Evolutionary conservation across 2,113 vertebrate species (phyloP), one percentile per base, ranked within the genome.

Genomic region (Melanostigma gelatinosum): DNA sequence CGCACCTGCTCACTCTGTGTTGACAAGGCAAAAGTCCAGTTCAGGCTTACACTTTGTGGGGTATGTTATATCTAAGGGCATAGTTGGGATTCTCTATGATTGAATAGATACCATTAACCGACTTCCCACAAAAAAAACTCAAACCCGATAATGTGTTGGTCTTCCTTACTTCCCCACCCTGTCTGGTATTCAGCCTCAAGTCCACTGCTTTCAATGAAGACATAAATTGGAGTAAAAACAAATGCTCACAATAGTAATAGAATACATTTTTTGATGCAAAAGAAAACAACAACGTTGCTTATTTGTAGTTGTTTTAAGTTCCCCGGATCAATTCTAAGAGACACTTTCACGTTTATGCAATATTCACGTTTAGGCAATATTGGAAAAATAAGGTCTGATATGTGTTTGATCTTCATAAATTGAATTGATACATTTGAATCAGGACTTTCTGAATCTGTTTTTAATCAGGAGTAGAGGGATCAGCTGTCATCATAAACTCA

Each of bases 11-110:
- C 67, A 8, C 55, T 57, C 55, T 50, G 8, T 66, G 69, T 48
- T 69, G 44, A 77, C 52, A 55, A 71, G 80, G 32, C 73, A 72
- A 80, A 88, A 50, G 65, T 88, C 77, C 73, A 78, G 38, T 32
- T 80, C 12, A 66, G 16, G 38, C 24, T 76, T 0, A 62, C 29
- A 63, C 44, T 57, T 4, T 13, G 20, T n/a, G 73, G 12, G 32
- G n/a, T 3, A 46, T 46, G 12, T n/a, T 11, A 38, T 34, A 29
- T 40, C 55, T 52, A 29, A 4, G 0, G 24, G 16, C n/a, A 46
- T 50, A 0, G 32, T 61, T 9, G 0, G 1, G 4, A n/a, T 75
- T 12, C 32, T 22, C 8, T 65, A 8, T 32, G 5, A 20, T 27
- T 6, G 8, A 44, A 20, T 18, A 8, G 15, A 12, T 44, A 44